Base-by-base conservation (phyloP, 2,888 invertebrate genomes). In the Micoletzkya japonica region DNA sequence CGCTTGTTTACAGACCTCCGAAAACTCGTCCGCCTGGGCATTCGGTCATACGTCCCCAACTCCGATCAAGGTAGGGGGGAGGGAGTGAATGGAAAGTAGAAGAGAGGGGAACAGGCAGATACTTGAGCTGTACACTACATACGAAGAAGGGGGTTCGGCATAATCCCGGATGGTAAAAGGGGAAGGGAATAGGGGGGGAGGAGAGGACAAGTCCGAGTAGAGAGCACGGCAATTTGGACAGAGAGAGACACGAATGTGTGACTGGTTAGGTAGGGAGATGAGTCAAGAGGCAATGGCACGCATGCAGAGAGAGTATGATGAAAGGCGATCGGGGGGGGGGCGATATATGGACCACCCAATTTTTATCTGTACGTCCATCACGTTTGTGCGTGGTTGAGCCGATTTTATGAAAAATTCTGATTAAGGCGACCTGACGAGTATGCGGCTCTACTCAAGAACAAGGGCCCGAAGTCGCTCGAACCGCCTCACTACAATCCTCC, bases 401-500 rank as follows among this genome's bases (percentile, higher is more conserved):
- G 26, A 60, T 26, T 37, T 2, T 1, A 34, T 34, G 14, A 58
- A 7, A 54, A 54, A 54, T 24, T 6, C 28, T 26, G 39, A 20
- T 14, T 44, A 14, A 64, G 64, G 20, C 20, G 54, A 26, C 52
- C 54, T 0, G 64, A 66, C 28, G 64, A 66, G 52, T 54, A 52
- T n/a, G 54, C 54, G 7, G 24, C 6, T 4, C 54, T 66, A 36
- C 26, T 54, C 28, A 66, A 54, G 54, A 54, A 26, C 34, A 57
- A 56, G 26, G 28, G 57, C 32, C 68, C 68, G 2, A 68, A 57
- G 34, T 39, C 30, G 4, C 6, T 68, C n/a, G 68, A 68, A 4
- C 68, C 68, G 57, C 68, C 68, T n/a, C 68, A 68, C 44, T 68
- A 68, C 68, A 68, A 58, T 49, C 57, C 68, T 44, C 68, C 68